Conservation (phyloP, 1,140 invertebrate species). For the Sycophaga agraensis region DNA sequence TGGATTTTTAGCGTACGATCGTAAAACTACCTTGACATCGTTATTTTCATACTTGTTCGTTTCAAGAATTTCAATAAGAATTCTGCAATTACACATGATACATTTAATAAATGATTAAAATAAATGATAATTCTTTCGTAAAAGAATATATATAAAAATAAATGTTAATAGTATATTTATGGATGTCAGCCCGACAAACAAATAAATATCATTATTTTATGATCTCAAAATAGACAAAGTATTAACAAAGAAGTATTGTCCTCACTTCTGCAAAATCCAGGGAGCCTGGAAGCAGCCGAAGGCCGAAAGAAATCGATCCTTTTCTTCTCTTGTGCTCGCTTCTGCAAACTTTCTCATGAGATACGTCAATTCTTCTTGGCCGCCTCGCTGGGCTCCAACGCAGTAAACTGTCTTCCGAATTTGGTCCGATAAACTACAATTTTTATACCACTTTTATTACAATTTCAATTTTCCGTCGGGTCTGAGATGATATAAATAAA, state of each 20-base stretch:
- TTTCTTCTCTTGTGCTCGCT: conserved; percentile 40
- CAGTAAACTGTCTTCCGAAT: conserved; percentile 49
- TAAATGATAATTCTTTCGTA: too few species aligned
- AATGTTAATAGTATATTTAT: too few species aligned
- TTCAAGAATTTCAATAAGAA: conserved; percentile 43
- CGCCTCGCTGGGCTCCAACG: conserved; percentile 43
- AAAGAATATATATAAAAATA: too few species aligned
- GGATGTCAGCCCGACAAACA: too few species aligned
- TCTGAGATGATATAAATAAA: too few species aligned
- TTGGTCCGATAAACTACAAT: too few species aligned
- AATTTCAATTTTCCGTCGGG: too few species aligned
- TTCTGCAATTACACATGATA: conserved; percentile 32
- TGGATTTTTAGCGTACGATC: conserved; percentile 41
- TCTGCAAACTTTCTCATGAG: conserved; percentile 37
- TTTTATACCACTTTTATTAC: not conserved
- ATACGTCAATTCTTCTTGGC: conserved; percentile 46
- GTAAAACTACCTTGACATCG: conserved; percentile 40
- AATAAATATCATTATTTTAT: too few species aligned
- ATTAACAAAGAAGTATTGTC: not conserved
- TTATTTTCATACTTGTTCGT: conserved; percentile 34
- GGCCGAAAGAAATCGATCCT: conserved; percentile 40
- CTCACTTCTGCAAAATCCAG: conserved; percentile 46
- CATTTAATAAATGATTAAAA: too few species aligned
- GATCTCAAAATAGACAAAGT: too few species aligned
- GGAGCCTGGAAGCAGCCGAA: conserved; percentile 46